Percentiles rank a stretch among this genome's conserved stretches.
These are phyloP conservation scores for Eulemur macaco DNA, from an alignment of 2,113 vertebrate genomes.

Conservation along the genomic window DNA sequence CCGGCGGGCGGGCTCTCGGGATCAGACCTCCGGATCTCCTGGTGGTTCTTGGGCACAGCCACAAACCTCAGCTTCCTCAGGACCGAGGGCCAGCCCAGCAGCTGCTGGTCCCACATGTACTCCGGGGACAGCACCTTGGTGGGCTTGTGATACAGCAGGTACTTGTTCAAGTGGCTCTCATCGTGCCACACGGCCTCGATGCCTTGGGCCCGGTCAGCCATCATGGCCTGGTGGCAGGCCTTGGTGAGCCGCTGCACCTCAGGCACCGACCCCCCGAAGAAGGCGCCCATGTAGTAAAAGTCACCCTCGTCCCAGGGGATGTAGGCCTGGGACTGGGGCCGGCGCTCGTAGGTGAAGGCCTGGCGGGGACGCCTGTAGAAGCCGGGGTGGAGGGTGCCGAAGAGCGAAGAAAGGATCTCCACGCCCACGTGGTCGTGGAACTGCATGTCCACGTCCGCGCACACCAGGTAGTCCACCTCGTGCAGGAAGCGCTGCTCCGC, in stretches of 20 bases:
- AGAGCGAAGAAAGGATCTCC: constrained; percentile 73
- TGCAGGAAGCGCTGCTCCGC: not conserved
- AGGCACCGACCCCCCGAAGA: constrained; percentile 75
- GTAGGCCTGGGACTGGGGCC: constrained; percentile 71
- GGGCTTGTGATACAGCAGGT: constrained; percentile 82
- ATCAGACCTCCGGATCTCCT: not conserved
- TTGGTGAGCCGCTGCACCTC: constrained; percentile 73
- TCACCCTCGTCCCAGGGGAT: constrained; percentile 72
- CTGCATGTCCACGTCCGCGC: constrained; percentile 80
- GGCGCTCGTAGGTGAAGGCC: constrained; percentile 75
- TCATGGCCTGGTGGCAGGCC: constrained; percentile 73
- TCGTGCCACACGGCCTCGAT: constrained; percentile 83
- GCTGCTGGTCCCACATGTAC: constrained; percentile 75
- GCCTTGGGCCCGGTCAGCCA: constrained; percentile 30
- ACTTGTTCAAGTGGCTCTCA: constrained; percentile 71
- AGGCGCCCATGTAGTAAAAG: constrained; percentile 81
- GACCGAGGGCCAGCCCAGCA: not conserved
- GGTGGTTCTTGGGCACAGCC: constrained; percentile 27
- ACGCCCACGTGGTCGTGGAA: constrained; percentile 78
- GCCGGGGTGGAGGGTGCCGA: constrained; percentile 77
- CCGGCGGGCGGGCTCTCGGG: not conserved
- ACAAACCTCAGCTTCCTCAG: constrained; percentile 60
- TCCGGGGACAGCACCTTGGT: constrained; percentile 83
- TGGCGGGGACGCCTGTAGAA: not conserved
- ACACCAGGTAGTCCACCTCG: constrained; percentile 74